Percentiles rank a stretch among this genome's conserved stretches.
phyloP scores from a whole-genome alignment of 2,113 vertebrate genomes.

The Cyphomyrus plagiostoma region DNA sequence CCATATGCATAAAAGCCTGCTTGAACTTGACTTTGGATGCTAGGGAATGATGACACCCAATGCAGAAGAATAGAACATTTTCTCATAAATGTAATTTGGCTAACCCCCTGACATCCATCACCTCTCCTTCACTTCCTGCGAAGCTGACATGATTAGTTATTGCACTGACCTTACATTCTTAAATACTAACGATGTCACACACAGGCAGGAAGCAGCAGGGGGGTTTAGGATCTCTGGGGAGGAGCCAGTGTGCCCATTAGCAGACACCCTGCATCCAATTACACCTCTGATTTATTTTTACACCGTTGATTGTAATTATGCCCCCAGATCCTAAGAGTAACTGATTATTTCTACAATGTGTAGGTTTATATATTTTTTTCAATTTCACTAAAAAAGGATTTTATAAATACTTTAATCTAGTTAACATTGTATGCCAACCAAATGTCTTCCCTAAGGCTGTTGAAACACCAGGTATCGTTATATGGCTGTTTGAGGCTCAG shows the following conservation, averaged over 20 bases:
- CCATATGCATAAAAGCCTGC: slow-evolving; percentile 30
- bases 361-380: neutral
- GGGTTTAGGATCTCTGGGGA: slow-evolving; percentile 26
- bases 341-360: slow-evolving; percentile 22
- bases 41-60: slow-evolving; percentile 24
- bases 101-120: neutral
- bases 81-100: neutral
- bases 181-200: slow-evolving; percentile 33
- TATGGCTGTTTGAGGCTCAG: neutral
- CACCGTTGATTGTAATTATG: slow-evolving; percentile 40
- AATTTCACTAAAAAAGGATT: neutral
- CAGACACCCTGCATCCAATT: slow-evolving; percentile 24
- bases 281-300: slow-evolving; percentile 41
- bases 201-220: slow-evolving; percentile 14
- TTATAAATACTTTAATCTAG: slow-evolving; percentile 1
- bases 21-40: slow-evolving; percentile 53
- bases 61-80: slow-evolving; percentile 13
- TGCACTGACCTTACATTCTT: slow-evolving; percentile 32
- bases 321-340: slow-evolving; percentile 22
- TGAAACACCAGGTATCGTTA: neutral
- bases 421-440: neutral
- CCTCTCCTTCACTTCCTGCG: neutral
- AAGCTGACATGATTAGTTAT: neutral
- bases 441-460: neutral
- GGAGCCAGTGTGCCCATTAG: neutral